These are phyloP conservation scores for Caenorhabditis becei DNA, from an alignment of 2,888 invertebrate species.

Conservation along the genomic window DNA sequence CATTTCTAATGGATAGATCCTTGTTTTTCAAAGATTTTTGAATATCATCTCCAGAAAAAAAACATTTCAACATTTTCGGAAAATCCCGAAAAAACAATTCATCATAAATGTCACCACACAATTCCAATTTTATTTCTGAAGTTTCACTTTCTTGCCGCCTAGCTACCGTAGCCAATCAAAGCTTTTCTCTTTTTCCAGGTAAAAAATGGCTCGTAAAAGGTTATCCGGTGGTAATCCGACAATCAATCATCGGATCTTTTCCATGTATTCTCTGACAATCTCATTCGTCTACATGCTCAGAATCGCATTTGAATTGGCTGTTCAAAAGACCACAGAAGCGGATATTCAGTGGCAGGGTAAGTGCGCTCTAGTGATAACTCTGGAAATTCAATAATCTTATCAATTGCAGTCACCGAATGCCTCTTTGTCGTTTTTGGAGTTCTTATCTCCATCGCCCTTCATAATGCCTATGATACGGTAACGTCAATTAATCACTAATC, in stretches of 20 bases:
- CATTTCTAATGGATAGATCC: no score
- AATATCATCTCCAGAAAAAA: no score
- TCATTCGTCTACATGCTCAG: constrained; percentile 57
- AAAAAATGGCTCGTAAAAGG: constrained; percentile 27
- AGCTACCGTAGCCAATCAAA: no score
- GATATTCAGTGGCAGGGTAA: constrained; percentile 60
- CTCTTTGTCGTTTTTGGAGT: constrained; percentile 56
- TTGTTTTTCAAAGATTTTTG: no score
- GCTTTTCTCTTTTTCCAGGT: neutral
- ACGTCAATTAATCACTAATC: neutral
- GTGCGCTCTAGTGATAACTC: neutral
- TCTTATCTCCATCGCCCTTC: constrained; percentile 55
- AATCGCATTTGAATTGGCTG: constrained; percentile 46
- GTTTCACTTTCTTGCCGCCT: no score
- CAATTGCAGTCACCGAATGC: constrained; percentile 59
- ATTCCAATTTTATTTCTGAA: no score
- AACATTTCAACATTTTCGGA: no score
- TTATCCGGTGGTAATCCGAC: constrained; percentile 8
- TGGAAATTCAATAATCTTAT: neutral
- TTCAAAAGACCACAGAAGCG: constrained; percentile 8
- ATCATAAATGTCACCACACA: no score
- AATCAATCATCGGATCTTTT: constrained; percentile 53
- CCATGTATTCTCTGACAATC: constrained; percentile 48
- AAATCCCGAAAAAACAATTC: no score
- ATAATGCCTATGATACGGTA: constrained; percentile 59